A percentile compares a stretch with the other conserved stretches of the same genome.
Evolutionary conservation across 2,888 invertebrate genomes (phyloP).

Genomic region (Ectemnius lituratus): DNA sequence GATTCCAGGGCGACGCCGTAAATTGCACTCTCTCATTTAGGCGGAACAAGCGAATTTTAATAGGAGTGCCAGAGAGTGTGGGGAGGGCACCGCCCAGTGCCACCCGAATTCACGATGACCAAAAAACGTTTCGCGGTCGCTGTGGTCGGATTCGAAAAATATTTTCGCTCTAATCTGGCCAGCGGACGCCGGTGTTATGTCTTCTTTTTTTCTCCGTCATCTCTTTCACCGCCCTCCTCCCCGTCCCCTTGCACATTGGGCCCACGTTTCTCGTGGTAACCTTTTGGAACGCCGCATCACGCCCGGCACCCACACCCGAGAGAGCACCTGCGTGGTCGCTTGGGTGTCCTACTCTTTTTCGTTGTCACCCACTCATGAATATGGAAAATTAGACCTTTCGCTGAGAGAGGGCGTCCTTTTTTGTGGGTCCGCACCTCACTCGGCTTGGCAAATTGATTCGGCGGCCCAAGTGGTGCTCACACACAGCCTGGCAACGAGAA

Average conservation of each 20-base stretch:
- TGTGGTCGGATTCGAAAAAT: constrained; percentile 43
- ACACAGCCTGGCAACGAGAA: background rate
- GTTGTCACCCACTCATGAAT: constrained; percentile 56
- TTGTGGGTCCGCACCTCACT: constrained; percentile 16
- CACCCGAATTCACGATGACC: constrained; percentile 26
- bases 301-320: no score
- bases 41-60: constrained; percentile 32
- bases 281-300: background rate
- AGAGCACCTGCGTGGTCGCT: background rate
- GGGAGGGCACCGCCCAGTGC: background rate
- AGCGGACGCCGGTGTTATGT: constrained; percentile 13
- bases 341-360: constrained; percentile 7
- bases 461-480: constrained; percentile 51
- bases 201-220: constrained; percentile 13
- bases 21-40: background rate
- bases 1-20: no score
- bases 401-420: constrained; percentile 22
- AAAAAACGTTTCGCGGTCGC: constrained; percentile 19
- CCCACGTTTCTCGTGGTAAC: background rate
- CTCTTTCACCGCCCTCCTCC: background rate
- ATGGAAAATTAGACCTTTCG: constrained; percentile 64
- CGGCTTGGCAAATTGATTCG: constrained; percentile 58
- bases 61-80: constrained; percentile 13
- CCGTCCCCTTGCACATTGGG: background rate
- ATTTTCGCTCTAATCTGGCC: constrained; percentile 50